Evolutionary conservation across 2,113 vertebrate species (phyloP).

Genomic region (Choloepus hoffmanni): DNA sequence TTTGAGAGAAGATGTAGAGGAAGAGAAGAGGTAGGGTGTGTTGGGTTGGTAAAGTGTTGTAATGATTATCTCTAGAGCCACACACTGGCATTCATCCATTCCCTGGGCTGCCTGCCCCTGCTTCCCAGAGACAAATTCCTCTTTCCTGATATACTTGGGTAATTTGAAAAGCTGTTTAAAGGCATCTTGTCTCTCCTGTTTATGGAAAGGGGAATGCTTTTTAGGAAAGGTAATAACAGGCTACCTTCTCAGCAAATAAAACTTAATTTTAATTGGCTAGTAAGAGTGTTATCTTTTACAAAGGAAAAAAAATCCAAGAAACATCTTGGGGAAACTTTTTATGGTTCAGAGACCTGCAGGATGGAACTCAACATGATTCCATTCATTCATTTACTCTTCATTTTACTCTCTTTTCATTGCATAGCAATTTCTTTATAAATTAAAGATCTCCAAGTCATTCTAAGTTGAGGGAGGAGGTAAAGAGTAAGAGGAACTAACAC

Average conservation of each 20-base stretch:
- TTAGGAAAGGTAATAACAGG: slow-evolving; percentile 36
- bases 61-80: background rate
- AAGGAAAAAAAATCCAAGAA: slow-evolving; percentile 38
- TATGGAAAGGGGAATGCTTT: background rate
- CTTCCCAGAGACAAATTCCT: background rate
- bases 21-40: background rate
- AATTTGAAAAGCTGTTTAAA: slow-evolving; percentile 29
- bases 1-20: background rate
- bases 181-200: background rate
- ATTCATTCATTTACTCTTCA: background rate
- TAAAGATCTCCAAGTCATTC: background rate
- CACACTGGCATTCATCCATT: background rate
- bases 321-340: background rate
- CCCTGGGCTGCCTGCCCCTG: background rate
- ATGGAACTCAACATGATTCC: background rate
- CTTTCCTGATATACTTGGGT: background rate
- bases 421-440: slow-evolving; percentile 21
- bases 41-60: background rate
- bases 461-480: background rate
- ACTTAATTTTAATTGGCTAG: slow-evolving; percentile 31
- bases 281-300: background rate
- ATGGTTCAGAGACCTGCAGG: background rate
- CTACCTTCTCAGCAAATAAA: background rate
- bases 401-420: background rate
- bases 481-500: background rate